Percentiles rank a stretch among this genome's conserved stretches.
Conservation (phyloP, 37 sponge, comb jelly and placozoan species). For the Eunapius fragilis region DNA sequence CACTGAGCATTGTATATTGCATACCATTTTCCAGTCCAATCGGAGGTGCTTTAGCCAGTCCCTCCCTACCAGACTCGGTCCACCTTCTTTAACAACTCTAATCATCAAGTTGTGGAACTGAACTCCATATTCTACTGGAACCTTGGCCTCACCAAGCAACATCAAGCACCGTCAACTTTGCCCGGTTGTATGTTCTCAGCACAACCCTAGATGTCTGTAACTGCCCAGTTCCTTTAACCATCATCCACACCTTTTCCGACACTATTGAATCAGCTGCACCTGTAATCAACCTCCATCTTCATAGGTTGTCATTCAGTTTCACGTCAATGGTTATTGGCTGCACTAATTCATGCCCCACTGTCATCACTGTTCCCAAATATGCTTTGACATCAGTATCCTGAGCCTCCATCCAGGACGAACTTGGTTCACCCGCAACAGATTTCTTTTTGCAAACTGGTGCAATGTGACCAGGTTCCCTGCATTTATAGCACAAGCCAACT, state of each 20-base stretch:
- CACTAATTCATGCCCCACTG: not conserved
- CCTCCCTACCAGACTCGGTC: not conserved
- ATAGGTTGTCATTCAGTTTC: constrained; percentile 1
- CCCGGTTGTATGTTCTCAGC: not conserved
- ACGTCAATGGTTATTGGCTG: not conserved
- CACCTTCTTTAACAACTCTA: not conserved
- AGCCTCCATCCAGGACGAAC: too few relatives aligned
- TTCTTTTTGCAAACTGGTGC: not conserved
- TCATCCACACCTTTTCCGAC: not conserved
- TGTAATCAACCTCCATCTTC: constrained; percentile 1
- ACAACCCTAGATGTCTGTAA: not conserved
- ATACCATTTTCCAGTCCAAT: not conserved
- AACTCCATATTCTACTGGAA: not conserved
- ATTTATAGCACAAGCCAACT: not conserved
- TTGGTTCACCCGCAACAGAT: not conserved
- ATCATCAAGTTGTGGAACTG: not conserved
- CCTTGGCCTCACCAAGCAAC: not conserved
- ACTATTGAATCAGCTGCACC: not conserved
- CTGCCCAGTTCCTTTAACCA: not conserved
- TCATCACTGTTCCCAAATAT: too few relatives aligned
- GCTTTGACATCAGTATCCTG: too few relatives aligned
- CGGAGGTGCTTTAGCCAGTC: constrained; percentile 2
- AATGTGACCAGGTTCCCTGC: not conserved
- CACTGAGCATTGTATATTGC: not conserved
- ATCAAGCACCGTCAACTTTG: not conserved